Conservation (phyloP, 2,113 vertebrate genomes). For the Campylomormyrus numenius region DNA sequence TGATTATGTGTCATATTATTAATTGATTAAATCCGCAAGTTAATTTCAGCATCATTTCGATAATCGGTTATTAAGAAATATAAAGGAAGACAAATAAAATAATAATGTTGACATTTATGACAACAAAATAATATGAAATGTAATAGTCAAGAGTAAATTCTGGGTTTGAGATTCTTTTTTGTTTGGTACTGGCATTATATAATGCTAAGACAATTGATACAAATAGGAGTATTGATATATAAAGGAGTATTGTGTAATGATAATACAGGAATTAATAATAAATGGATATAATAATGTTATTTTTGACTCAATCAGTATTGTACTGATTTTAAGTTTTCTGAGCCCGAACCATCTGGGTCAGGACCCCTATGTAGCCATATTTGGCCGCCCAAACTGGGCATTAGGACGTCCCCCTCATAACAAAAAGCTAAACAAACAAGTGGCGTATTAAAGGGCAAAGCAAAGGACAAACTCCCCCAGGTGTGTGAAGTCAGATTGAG, state of each 20-base stretch:
- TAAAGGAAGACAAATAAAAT: background rate
- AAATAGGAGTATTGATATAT: background rate
- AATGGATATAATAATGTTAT: background rate
- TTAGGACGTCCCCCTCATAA: background rate
- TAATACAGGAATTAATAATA: background rate
- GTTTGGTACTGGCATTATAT: background rate
- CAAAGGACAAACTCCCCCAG: background rate
- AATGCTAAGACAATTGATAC: background rate
- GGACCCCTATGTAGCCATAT: background rate
- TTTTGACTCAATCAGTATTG: background rate
- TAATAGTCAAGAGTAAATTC: background rate
- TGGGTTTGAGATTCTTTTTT: background rate
- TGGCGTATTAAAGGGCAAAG: background rate
- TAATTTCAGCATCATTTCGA: background rate
- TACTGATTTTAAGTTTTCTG: background rate
- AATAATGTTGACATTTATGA: background rate
- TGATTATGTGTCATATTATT: background rate
- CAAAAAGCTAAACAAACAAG: background rate
- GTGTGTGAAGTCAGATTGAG: background rate
- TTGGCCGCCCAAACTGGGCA: background rate
- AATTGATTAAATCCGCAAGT: background rate
- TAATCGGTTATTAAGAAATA: background rate
- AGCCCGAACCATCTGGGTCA: background rate
- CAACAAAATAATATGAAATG: background rate
- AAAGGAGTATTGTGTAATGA: background rate